These are phyloP conservation scores for Synanthedon vespiformis DNA, from an alignment of 2,888 invertebrate species.

Conservation along the genomic window DNA sequence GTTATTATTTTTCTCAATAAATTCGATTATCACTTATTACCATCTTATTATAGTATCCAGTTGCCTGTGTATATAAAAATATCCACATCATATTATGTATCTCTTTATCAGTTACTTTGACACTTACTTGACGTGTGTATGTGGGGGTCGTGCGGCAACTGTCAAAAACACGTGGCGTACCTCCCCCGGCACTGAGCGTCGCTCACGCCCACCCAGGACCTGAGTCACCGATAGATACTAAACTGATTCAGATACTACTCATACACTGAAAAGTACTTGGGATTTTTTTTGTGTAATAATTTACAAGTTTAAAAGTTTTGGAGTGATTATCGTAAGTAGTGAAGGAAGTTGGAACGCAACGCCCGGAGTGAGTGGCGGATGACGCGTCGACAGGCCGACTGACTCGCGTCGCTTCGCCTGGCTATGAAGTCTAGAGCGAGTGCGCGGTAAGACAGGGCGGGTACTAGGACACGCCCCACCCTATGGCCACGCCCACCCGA, in stretches of 20 bases:
- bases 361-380: conserved; percentile 43
- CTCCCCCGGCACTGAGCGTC: conserved; percentile 7
- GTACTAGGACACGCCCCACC: conserved; percentile 26
- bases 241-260: too few species aligned
- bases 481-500: conserved; percentile 39
- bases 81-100: background rate
- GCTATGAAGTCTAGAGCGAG: conserved; percentile 6
- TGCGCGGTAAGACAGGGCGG: conserved; percentile 26
- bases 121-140: conserved; percentile 56
- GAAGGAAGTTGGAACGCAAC: conserved; percentile 27
- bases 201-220: conserved; percentile 14
- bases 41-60: too few species aligned
- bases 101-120: background rate
- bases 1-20: too few species aligned
- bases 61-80: background rate
- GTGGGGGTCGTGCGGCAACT: conserved; percentile 39
- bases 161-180: conserved; percentile 24
- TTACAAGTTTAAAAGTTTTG: too few species aligned
- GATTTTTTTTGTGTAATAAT: too few species aligned
- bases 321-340: conserved; percentile 17
- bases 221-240: conserved; percentile 6
- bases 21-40: too few species aligned
- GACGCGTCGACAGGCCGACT: conserved; percentile 58
- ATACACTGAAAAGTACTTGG: too few species aligned
- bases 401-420: conserved; percentile 24